Percentiles rank a stretch among this genome's conserved stretches.
phyloP scores from a whole-genome alignment of 1,140 invertebrate species.

The Sitobion miscanthi region DNA sequence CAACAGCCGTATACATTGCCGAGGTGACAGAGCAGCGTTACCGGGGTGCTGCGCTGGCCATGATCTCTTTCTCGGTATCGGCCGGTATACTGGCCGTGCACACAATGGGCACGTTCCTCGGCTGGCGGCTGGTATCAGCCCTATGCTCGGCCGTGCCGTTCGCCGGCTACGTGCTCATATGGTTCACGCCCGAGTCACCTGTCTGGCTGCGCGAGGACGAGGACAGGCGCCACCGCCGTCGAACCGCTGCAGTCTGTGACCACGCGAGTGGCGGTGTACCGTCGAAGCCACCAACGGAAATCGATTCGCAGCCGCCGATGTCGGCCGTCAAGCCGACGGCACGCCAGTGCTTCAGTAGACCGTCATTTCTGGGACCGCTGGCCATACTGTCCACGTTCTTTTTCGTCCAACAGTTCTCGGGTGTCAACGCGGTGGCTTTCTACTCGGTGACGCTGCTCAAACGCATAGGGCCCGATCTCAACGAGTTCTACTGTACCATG shows the following conservation, averaged over 20 bases:
- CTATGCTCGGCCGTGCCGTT: slow-evolving; percentile 66
- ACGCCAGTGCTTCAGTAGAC: not conserved
- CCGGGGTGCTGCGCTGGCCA: slow-evolving; percentile 68
- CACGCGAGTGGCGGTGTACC: slow-evolving; percentile 64
- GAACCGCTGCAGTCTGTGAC: slow-evolving; percentile 59
- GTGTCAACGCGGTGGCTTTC: slow-evolving; percentile 75
- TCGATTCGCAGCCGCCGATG: slow-evolving; percentile 62
- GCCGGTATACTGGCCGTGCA: slow-evolving; percentile 68
- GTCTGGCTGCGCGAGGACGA: slow-evolving; percentile 71
- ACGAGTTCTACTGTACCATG: slow-evolving; percentile 70
- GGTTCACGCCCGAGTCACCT: slow-evolving; percentile 74
- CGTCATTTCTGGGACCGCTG: slow-evolving; percentile 67
- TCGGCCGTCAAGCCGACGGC: slow-evolving; percentile 61
- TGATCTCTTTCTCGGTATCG: slow-evolving; percentile 66
- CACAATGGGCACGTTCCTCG: slow-evolving; percentile 68
- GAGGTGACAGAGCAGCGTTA: slow-evolving; percentile 60
- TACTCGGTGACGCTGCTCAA: slow-evolving; percentile 70
- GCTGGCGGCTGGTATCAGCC: slow-evolving; percentile 68
- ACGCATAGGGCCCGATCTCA: slow-evolving; percentile 65
- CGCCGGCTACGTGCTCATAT: slow-evolving; percentile 63
- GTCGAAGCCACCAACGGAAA: slow-evolving; percentile 64
- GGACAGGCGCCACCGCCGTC: slow-evolving; percentile 58
- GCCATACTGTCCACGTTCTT: slow-evolving; percentile 69
- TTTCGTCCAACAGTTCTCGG: slow-evolving; percentile 70
- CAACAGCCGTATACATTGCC: slow-evolving; percentile 66